Conservation (phyloP, 2,888 invertebrate genomes). For the Uloborus plumipes region DNA sequence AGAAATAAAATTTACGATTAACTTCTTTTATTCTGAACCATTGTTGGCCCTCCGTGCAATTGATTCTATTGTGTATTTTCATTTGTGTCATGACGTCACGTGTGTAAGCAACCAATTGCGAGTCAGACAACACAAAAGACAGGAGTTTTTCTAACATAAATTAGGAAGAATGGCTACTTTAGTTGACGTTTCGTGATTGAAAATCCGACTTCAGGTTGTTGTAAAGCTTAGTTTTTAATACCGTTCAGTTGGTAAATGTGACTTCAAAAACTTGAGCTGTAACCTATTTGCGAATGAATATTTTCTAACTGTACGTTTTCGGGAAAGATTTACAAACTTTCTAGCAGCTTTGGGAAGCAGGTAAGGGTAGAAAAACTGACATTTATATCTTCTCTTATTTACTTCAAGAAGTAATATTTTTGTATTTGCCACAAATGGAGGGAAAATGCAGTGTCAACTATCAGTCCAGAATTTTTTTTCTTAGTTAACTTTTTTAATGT, state of each 20-base stretch:
- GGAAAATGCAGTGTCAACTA: no score
- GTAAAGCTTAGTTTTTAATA: no score
- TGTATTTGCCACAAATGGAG: no score
- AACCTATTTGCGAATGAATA: neutral
- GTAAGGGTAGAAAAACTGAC: no score
- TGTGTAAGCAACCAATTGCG: neutral
- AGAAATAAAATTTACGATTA: neutral
- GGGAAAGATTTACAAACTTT: no score
- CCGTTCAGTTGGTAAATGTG: no score
- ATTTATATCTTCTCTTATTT: neutral
- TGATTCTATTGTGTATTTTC: neutral
- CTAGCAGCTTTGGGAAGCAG: no score
- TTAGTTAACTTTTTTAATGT: no score
- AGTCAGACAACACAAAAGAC: neutral
- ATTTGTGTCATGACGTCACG: conserved; percentile 2
- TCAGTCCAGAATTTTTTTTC: no score
- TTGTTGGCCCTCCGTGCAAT: conserved; percentile 2
- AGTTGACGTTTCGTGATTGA: neutral
- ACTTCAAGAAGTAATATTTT: neutral
- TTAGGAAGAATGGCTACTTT: neutral
- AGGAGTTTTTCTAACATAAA: neutral
- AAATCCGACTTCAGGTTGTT: neutral
- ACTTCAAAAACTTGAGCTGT: neutral
- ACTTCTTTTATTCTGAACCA: neutral
- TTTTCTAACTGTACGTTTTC: neutral